These are phyloP conservation scores for Tinea semifulvella DNA, from an alignment of 2,888 invertebrate genomes.

Conservation along the genomic window DNA sequence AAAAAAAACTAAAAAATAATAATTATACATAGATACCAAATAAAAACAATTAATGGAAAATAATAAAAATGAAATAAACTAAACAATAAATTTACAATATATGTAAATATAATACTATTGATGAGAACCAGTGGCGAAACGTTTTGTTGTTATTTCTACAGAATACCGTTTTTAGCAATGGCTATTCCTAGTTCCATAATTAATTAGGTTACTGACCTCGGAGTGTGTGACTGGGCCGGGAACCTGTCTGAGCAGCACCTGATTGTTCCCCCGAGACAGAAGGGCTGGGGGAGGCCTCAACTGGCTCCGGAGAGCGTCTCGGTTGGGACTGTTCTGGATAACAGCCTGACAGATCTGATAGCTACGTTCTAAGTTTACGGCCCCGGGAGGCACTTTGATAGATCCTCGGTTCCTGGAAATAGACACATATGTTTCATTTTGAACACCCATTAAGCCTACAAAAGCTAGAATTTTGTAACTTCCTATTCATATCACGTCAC, in stretches of 20 bases:
- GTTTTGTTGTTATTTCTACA: too few species aligned
- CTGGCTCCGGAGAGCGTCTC: slow-evolving; percentile 86
- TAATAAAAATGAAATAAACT: too few species aligned
- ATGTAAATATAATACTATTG: too few species aligned
- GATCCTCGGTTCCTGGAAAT: slow-evolving; percentile 62
- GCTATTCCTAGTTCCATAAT: too few species aligned
- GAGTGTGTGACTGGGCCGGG: slow-evolving; percentile 68
- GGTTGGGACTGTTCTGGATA: slow-evolving; percentile 93
- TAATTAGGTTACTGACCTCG: slow-evolving; percentile 32
- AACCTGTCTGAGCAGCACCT: slow-evolving; percentile 65
- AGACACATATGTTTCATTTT: too few species aligned
- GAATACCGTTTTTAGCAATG: too few species aligned
- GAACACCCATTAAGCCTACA: too few species aligned
- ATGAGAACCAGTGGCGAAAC: too few species aligned
- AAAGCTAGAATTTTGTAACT: too few species aligned
- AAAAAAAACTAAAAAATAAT: neutral
- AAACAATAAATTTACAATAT: too few species aligned
- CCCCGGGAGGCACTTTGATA: slow-evolving; percentile 86
- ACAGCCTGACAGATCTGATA: slow-evolving; percentile 94
- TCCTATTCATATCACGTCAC: too few species aligned
- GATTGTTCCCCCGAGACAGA: slow-evolving; percentile 58
- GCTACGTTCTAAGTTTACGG: slow-evolving; percentile 92
- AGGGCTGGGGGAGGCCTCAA: slow-evolving; percentile 86
- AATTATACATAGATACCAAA: neutral
- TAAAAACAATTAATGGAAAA: neutral